A percentile compares a stretch with the other conserved stretches of the same genome.
Evolutionary conservation across 2,888 invertebrate genomes (phyloP).

Genomic region (Alviniconcha strummeri): DNA sequence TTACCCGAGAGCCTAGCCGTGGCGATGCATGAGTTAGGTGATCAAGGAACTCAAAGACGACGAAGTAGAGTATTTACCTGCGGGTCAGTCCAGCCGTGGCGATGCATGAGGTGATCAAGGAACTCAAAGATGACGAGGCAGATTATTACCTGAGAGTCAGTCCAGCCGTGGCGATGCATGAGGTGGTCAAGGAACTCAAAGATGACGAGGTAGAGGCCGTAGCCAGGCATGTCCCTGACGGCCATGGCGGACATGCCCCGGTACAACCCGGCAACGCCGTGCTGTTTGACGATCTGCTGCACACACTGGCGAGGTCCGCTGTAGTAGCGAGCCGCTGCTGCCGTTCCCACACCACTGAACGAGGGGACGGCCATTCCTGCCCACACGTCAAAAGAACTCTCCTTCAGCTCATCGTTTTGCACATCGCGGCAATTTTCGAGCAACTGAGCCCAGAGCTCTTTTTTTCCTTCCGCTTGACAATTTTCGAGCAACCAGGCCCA

Average conservation of each 20-base stretch:
- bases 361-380: no score
- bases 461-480: no score
- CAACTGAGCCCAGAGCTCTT: no score
- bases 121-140: conserved; percentile 75
- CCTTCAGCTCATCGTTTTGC: no score
- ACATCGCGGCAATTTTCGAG: no score
- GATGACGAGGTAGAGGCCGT: conserved; percentile 79
- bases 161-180: conserved; percentile 44
- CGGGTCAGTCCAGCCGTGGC: conserved; percentile 28
- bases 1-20: no score
- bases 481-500: no score
- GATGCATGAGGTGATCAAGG: conserved; percentile 50
- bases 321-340: conserved; percentile 5
- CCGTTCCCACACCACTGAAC: no score
- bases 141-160: conserved; percentile 9
- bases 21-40: no score
- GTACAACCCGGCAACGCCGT: conserved; percentile 15
- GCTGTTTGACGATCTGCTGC: background rate
- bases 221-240: conserved; percentile 78
- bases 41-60: no score
- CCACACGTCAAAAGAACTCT: no score
- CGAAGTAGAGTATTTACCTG: no score
- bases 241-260: conserved; percentile 27
- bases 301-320: conserved; percentile 10
- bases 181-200: conserved; percentile 75